Conservation (phyloP, 2,797 vertebrate species). For the Fundulus diaphanus region DNA sequence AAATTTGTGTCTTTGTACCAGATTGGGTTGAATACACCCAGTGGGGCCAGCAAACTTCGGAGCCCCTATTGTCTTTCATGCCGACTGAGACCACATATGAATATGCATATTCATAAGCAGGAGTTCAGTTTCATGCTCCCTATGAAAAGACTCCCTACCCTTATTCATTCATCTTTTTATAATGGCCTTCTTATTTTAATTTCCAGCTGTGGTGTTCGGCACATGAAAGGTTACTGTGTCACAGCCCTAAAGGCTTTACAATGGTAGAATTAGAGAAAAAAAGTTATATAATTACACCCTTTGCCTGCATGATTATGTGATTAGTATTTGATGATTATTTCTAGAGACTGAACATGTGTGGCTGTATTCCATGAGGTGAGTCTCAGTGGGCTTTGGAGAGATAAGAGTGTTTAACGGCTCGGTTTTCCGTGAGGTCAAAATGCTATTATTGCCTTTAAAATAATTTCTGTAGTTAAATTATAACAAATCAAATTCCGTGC, state of each 20-base stretch:
- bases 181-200: constrained; percentile 73
- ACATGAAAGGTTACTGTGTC: constrained; percentile 84
- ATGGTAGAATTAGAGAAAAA: constrained; percentile 81
- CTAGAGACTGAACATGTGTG: constrained; percentile 77
- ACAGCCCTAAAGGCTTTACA: constrained; percentile 85
- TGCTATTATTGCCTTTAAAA: constrained; percentile 83
- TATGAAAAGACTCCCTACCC: constrained; percentile 22
- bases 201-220: constrained; percentile 80
- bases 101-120: constrained; percentile 84
- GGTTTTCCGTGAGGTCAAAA: constrained; percentile 80
- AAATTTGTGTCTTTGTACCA: constrained; percentile 81
- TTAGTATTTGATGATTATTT: constrained; percentile 84
- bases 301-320: constrained; percentile 86
- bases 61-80: constrained; percentile 76
- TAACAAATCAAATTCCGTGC: constrained; percentile 78
- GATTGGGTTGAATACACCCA: constrained; percentile 65
- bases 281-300: constrained; percentile 90
- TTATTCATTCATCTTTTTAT: constrained; percentile 66
- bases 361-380: constrained; percentile 78
- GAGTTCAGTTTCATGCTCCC: constrained; percentile 54
- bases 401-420: constrained; percentile 86
- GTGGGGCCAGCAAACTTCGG: constrained; percentile 71
- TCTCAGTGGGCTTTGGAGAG: constrained; percentile 80
- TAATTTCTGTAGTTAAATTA: constrained; percentile 78
- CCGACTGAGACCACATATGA: constrained; percentile 77